Evolutionary conservation across 1,140 invertebrate genomes (phyloP).

Genomic region (Thaumetopoea pityocampa): DNA sequence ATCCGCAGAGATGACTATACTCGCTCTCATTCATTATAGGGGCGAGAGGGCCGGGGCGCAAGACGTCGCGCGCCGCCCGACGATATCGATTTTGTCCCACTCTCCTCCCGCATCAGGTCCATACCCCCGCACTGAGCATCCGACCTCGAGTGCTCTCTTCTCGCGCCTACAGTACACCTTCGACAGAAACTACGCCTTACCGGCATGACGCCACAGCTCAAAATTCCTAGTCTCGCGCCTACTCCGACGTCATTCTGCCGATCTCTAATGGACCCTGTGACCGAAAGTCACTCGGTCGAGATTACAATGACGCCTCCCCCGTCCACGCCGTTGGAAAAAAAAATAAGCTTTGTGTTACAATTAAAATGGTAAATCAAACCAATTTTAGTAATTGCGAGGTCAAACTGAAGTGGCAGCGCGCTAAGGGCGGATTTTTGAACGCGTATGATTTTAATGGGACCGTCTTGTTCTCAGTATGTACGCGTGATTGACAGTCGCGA

Average conservation of each 20-base stretch:
- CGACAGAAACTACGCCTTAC: slow-evolving; percentile 71
- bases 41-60: slow-evolving; percentile 46
- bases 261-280: slow-evolving; percentile 62
- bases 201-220: slow-evolving; percentile 66
- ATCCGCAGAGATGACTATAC: slow-evolving; percentile 70
- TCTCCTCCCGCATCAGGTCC: slow-evolving; percentile 48
- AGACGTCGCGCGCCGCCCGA: slow-evolving; percentile 68
- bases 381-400: slow-evolving; percentile 75
- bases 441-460: slow-evolving; percentile 61
- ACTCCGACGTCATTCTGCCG: slow-evolving; percentile 34
- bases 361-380: slow-evolving; percentile 75
- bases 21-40: slow-evolving; percentile 72
- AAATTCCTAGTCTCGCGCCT: slow-evolving; percentile 46
- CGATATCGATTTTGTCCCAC: slow-evolving; percentile 72
- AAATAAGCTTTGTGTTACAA: slow-evolving; percentile 75
- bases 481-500: slow-evolving; percentile 10
- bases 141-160: slow-evolving; percentile 71
- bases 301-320: slow-evolving; percentile 56
- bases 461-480: slow-evolving; percentile 20
- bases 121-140: slow-evolving; percentile 64
- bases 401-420: slow-evolving; percentile 63
- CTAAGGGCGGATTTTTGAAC: slow-evolving; percentile 48
- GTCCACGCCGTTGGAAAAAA: slow-evolving; percentile 55
- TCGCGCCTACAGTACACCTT: slow-evolving; percentile 63
- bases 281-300: slow-evolving; percentile 72